phyloP scores from a whole-genome alignment of 2,888 invertebrate species.

The Drosophila kuntzei region DNA sequence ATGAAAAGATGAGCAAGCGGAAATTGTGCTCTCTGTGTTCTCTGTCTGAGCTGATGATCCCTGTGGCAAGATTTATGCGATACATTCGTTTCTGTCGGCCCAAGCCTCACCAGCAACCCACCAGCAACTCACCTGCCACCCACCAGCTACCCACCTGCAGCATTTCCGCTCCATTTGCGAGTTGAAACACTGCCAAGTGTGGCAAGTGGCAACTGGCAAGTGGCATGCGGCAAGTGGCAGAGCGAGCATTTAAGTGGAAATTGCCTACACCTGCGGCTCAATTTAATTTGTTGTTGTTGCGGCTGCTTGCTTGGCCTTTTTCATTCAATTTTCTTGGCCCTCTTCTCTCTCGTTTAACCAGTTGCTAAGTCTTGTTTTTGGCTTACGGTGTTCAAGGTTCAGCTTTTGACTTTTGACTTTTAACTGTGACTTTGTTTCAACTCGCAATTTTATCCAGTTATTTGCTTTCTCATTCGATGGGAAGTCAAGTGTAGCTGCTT shows the following conservation, averaged over 20 bases:
- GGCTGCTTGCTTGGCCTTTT: constrained; percentile 23
- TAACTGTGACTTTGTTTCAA: constrained; percentile 26
- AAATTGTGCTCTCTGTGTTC: constrained; percentile 58
- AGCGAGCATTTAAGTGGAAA: constrained; percentile 74
- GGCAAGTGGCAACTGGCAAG: constrained; percentile 4
- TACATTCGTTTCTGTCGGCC: constrained; percentile 70
- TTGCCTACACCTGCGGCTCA: constrained; percentile 81
- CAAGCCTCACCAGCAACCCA: no score
- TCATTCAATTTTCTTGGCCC: constrained; percentile 39
- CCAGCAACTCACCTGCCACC: constrained; percentile 22
- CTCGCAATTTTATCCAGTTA: constrained; percentile 49
- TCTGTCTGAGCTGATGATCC: constrained; percentile 68
- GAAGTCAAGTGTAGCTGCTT: constrained; percentile 43
- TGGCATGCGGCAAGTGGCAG: constrained; percentile 10
- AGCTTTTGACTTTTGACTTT: constrained; percentile 28
- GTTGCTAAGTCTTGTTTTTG: constrained; percentile 36
- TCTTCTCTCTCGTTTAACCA: constrained; percentile 33
- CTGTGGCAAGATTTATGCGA: constrained; percentile 67
- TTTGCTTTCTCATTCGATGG: constrained; percentile 29
- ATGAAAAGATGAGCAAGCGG: constrained; percentile 43
- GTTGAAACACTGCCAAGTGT: constrained; percentile 74
- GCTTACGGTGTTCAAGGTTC: constrained; percentile 5
- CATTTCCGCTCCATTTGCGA: constrained; percentile 79
- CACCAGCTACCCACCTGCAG: constrained; percentile 32
- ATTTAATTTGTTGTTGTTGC: constrained; percentile 72